phyloP scores from a whole-genome alignment of 2,888 invertebrate species.

The Netelia fuscicornis region DNA sequence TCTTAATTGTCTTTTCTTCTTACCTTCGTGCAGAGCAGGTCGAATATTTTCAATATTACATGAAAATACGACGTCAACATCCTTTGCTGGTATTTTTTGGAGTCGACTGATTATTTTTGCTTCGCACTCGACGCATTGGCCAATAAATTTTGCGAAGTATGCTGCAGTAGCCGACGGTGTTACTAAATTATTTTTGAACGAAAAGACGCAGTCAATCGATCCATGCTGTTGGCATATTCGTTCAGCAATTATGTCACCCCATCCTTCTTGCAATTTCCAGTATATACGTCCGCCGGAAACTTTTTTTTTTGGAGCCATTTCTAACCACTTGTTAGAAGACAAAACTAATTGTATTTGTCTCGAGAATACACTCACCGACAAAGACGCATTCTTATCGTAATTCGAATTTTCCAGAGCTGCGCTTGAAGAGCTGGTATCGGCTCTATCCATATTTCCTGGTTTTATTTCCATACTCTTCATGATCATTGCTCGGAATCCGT shows the following conservation, averaged over 20 bases:
- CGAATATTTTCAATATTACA: slow-evolving; percentile 60
- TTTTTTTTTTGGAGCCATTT: slow-evolving; percentile 32
- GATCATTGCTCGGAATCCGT: slow-evolving; percentile 41
- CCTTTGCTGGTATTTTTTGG: slow-evolving; percentile 43
- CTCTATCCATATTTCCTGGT: background rate
- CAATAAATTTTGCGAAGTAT: slow-evolving; percentile 55
- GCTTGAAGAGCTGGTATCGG: background rate
- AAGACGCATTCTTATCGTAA: background rate
- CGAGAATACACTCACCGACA: slow-evolving; percentile 13
- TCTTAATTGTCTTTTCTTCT: slow-evolving; percentile 58
- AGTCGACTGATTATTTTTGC: slow-evolving; percentile 58
- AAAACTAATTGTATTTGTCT: slow-evolving; percentile 55
- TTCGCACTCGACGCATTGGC: slow-evolving; percentile 62
- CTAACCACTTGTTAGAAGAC: slow-evolving; percentile 36
- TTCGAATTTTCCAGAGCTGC: too few relatives aligned
- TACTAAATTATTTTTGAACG: slow-evolving; percentile 64
- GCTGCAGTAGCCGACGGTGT: slow-evolving; percentile 58
- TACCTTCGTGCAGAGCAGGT: slow-evolving; percentile 32
- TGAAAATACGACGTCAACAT: slow-evolving; percentile 55
- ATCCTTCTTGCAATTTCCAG: too few relatives aligned
- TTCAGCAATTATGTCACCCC: slow-evolving; percentile 57
- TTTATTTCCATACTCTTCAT: too few relatives aligned
- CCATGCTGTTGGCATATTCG: slow-evolving; percentile 62
- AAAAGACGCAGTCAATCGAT: slow-evolving; percentile 56
- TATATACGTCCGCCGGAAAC: too few relatives aligned